phyloP scores from a whole-genome alignment of 53 echinoderm and acorn worm species.

The Henricia sp. region DNA sequence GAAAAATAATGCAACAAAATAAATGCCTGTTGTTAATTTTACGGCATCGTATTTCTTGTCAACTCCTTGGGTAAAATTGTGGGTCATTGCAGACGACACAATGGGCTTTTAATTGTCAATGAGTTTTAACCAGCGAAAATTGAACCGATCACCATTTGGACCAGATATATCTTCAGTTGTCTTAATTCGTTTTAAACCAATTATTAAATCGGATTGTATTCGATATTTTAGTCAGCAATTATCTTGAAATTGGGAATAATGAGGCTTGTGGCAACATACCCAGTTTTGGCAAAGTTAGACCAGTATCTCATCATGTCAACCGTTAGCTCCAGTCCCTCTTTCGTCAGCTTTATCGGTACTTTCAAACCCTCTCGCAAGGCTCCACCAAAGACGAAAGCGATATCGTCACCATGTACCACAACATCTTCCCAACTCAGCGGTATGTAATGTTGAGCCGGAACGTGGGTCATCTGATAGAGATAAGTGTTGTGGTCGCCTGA shows the following conservation, averaged over 20 bases:
- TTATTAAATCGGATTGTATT: not conserved
- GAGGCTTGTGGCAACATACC: conserved; percentile 49
- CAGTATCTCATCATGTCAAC: conserved; percentile 73
- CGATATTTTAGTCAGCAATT: too few species aligned
- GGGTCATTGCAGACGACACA: not conserved
- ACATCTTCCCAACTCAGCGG: not conserved
- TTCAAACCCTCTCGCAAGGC: conserved; percentile 47
- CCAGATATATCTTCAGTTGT: not conserved
- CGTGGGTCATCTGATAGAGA: conserved; percentile 69
- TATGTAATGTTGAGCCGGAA: conserved; percentile 22
- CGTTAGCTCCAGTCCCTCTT: conserved; percentile 61
- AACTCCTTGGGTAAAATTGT: not conserved
- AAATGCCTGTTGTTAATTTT: too few species aligned
- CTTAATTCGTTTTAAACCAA: not conserved
- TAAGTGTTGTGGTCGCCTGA: conserved; percentile 28
- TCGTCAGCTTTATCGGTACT: conserved; percentile 36
- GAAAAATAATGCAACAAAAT: not conserved
- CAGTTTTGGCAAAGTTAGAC: conserved; percentile 89
- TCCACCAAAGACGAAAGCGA: conserved; percentile 75
- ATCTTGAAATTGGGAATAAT: not conserved
- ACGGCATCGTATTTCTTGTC: too few species aligned
- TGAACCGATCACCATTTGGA: not conserved
- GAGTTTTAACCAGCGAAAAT: not conserved
- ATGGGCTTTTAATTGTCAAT: not conserved
- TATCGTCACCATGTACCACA: conserved; percentile 81